These are phyloP conservation scores for Mythimna ferrago DNA, from an alignment of 2,888 invertebrate genomes.

Conservation along the genomic window DNA sequence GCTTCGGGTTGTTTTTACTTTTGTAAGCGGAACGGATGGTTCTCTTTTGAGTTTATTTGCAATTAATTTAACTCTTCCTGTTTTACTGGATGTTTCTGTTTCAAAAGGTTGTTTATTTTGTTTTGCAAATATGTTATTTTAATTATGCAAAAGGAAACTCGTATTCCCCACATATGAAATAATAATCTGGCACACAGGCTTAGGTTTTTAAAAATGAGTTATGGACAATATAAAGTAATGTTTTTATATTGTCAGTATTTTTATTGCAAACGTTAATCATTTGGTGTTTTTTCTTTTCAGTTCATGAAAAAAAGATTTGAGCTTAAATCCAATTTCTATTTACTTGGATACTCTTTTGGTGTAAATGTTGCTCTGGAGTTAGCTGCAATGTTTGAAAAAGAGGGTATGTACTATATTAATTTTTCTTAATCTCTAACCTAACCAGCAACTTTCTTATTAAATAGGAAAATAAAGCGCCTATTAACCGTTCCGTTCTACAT, in stretches of 20 bases:
- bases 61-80: conserved; percentile 17
- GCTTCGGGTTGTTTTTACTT: conserved; percentile 32
- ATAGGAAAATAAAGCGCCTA: conserved; percentile 6
- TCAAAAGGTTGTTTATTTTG: conserved; percentile 1
- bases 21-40: conserved; percentile 5
- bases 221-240: too few species aligned
- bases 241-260: too few species aligned
- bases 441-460: neutral
- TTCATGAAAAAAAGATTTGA: conserved; percentile 66
- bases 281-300: conserved; percentile 37
- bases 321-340: conserved; percentile 67
- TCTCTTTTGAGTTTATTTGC: conserved; percentile 35
- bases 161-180: neutral
- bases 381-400: conserved; percentile 75
- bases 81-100: neutral
- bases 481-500: conserved; percentile 9
- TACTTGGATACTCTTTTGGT: conserved; percentile 76
- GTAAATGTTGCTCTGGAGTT: conserved; percentile 77
- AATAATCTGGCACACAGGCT: too few species aligned
- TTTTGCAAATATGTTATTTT: neutral
- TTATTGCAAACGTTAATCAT: neutral
- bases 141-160: neutral
- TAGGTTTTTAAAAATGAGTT: too few species aligned
- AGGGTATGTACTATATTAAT: conserved; percentile 72
- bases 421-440: neutral